phyloP scores from a whole-genome alignment of 2,797 vertebrate species.

The Melanotaenia maccullochi region DNA sequence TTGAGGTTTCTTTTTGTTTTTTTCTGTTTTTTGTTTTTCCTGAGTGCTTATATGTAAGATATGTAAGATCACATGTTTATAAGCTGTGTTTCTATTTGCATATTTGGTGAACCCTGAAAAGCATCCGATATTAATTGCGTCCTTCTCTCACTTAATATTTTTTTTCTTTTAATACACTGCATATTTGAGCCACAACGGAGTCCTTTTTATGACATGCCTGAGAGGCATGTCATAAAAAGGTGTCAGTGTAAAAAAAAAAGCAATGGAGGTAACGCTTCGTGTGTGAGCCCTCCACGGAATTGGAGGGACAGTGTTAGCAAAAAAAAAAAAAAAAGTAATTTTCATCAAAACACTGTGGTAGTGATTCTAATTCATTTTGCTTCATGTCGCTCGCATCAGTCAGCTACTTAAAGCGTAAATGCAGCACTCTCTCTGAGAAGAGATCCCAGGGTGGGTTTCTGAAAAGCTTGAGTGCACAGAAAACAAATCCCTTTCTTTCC shows the following conservation, averaged over 20 bases:
- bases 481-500: constrained; percentile 39
- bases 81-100: constrained; percentile 5
- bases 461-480: constrained; percentile 50
- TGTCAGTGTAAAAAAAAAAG: constrained; percentile 7
- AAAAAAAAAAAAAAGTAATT: constrained; percentile 25
- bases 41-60: no score
- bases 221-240: no score
- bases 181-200: constrained; percentile 49
- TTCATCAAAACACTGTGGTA: constrained; percentile 39
- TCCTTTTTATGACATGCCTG: constrained; percentile 20
- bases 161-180: neutral
- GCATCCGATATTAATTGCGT: constrained; percentile 30
- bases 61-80: constrained; percentile 15
- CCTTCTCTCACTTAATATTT: constrained; percentile 11
- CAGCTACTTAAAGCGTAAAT: constrained; percentile 44
- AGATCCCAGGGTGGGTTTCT: constrained; percentile 34
- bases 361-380: constrained; percentile 44
- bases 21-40: neutral
- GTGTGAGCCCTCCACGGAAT: constrained; percentile 12
- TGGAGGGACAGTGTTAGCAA: constrained; percentile 25
- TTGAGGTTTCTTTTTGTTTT: neutral
- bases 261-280: constrained; percentile 16
- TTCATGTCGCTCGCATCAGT: constrained; percentile 47
- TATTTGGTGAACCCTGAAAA: constrained; percentile 11
- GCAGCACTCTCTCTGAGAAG: constrained; percentile 23